Percentiles rank a stretch among this genome's conserved stretches.
Evolutionary conservation across 2,888 invertebrate genomes (phyloP).

Genomic region (Agrochola lychnidis): DNA sequence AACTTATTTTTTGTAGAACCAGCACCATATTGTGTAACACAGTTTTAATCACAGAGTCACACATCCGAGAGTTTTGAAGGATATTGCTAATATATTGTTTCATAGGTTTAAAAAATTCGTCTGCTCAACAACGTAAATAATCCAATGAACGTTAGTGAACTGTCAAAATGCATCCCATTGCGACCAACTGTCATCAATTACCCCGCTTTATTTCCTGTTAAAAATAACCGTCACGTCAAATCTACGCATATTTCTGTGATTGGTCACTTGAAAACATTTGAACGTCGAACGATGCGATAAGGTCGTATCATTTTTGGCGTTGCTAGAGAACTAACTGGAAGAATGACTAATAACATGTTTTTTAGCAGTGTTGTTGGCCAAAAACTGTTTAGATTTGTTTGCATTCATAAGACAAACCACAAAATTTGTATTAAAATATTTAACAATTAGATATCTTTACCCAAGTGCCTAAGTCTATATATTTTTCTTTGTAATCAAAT

Average conservation of each 20-base stretch:
- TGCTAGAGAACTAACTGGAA: neutral
- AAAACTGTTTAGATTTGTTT: constrained; percentile 3
- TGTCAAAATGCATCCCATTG: no score
- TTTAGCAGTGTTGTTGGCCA: neutral
- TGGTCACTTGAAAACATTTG: constrained; percentile 46
- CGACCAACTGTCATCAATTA: no score
- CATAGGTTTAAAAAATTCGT: no score
- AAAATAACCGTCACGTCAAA: constrained; percentile 13
- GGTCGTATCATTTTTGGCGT: constrained; percentile 35
- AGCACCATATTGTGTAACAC: no score
- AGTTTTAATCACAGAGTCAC: no score
- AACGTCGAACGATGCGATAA: constrained; percentile 58
- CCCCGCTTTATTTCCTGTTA: constrained; percentile 27
- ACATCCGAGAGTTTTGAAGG: no score
- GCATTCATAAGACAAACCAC: neutral
- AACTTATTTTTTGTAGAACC: neutral
- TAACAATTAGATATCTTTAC: neutral
- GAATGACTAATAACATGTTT: constrained; percentile 8
- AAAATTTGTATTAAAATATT: neutral
- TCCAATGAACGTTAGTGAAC: no score
- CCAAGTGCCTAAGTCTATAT: neutral
- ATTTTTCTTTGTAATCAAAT: constrained; percentile 20
- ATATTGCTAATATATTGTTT: no score
- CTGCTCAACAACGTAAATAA: no score
- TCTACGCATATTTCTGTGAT: constrained; percentile 45